A percentile compares a stretch with the other conserved stretches of the same genome.
Conservation (phyloP, 2,113 vertebrate genomes). For the Corvus moneduloides region DNA sequence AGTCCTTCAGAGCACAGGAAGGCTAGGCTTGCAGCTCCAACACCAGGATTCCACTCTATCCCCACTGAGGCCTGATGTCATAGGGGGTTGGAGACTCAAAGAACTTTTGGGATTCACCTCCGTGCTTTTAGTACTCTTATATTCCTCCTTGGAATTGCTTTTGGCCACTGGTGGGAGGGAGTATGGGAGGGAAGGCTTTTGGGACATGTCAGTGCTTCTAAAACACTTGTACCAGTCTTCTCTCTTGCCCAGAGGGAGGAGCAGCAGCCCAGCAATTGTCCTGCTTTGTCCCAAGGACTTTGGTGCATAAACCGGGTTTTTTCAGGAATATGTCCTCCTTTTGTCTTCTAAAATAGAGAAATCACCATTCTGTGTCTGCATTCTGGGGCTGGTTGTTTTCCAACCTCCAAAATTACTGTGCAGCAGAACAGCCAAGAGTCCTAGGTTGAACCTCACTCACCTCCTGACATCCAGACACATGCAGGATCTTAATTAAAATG, state of each 20-base stretch:
- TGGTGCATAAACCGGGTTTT: rapidly evolving
- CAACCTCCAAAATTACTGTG: background rate
- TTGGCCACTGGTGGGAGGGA: background rate
- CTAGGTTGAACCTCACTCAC: background rate
- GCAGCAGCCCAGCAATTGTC: background rate
- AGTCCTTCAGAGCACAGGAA: background rate
- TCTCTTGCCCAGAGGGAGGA: background rate
- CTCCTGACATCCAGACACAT: background rate
- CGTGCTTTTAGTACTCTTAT: background rate
- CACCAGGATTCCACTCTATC: background rate
- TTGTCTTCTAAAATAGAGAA: background rate
- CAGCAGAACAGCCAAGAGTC: background rate
- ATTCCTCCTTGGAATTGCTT: background rate
- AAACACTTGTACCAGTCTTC: background rate
- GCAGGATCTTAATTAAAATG: background rate
- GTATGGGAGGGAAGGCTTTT: background rate
- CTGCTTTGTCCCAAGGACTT: background rate
- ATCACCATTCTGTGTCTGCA: background rate
- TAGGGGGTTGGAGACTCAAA: background rate
- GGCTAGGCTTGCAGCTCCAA: background rate
- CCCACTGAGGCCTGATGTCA: background rate
- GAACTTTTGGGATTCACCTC: background rate
- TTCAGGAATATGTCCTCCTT: background rate
- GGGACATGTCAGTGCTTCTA: background rate
- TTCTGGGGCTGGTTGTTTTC: background rate